These are phyloP conservation scores for Trachelus troglodyta DNA, from an alignment of 2,888 invertebrate species.

Conservation along the genomic window DNA sequence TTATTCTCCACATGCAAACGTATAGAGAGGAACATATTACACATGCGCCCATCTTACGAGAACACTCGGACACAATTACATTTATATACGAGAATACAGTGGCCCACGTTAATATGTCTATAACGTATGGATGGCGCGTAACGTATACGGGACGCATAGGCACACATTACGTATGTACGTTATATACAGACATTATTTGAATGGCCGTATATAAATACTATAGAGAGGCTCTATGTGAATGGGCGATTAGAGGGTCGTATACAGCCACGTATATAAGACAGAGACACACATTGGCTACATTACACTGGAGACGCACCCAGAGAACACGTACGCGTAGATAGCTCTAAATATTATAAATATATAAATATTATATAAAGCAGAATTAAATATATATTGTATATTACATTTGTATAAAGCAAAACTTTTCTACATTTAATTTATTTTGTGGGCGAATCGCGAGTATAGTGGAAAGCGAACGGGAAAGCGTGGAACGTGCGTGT, in stretches of 20 bases:
- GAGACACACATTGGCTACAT: no score
- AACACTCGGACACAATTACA: no score
- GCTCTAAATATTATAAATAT: constrained; percentile 52
- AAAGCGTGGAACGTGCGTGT: constrained; percentile 1
- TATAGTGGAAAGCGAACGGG: constrained; percentile 25
- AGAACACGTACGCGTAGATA: constrained; percentile 52
- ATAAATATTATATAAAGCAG: constrained; percentile 7
- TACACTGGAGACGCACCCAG: no score
- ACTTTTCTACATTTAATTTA: constrained; percentile 66
- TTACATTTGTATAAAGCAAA: constrained; percentile 66
- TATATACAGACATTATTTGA: no score
- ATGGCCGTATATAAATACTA: no score
- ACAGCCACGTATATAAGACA: no score
- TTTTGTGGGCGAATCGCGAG: constrained; percentile 62
- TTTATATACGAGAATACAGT: constrained; percentile 10
- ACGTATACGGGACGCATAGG: no score
- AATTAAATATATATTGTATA: constrained; percentile 59
- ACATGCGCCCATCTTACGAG: no score
- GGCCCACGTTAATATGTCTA: constrained; percentile 19
- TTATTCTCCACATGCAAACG: constrained; percentile 42
- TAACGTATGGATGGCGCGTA: constrained; percentile 19
- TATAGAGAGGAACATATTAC: not conserved
- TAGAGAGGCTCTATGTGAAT: no score
- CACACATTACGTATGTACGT: no score
- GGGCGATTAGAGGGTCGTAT: no score